Conservation (phyloP, 2,113 vertebrate species). For the Acanthochromis polyacanthus region DNA sequence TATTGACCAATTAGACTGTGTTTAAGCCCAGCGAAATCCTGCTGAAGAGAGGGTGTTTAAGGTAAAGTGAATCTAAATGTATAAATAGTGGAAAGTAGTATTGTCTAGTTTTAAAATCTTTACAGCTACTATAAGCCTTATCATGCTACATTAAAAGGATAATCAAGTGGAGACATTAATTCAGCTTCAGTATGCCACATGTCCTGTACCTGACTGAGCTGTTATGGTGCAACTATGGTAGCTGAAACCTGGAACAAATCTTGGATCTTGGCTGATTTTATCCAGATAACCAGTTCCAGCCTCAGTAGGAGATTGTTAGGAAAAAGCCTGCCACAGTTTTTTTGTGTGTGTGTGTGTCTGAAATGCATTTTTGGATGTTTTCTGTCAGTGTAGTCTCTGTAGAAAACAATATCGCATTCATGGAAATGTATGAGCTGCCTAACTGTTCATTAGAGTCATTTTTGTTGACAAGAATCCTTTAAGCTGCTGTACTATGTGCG, state of each 20-base stretch:
- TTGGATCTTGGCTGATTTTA: background rate
- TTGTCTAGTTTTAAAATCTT: background rate
- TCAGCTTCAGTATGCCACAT: background rate
- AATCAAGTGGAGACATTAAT: background rate
- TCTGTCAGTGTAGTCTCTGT: background rate
- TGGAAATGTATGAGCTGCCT: background rate
- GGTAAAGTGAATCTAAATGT: background rate
- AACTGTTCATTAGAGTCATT: conserved; percentile 13
- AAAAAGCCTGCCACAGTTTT: background rate
- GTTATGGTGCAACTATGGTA: background rate
- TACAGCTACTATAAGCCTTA: background rate
- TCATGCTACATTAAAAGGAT: background rate
- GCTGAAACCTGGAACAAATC: conserved; percentile 12
- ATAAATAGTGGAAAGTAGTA: background rate
- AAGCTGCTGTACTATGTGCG: conserved; percentile 4
- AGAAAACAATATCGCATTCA: background rate
- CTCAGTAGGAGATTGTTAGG: background rate
- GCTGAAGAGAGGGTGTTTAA: background rate
- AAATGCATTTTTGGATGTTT: background rate
- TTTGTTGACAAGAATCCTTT: background rate
- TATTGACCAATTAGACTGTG: background rate
- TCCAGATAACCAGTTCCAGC: background rate
- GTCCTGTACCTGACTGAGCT: background rate
- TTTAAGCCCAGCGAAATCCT: background rate
- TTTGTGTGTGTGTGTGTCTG: too few species aligned